Evolutionary conservation across 2,888 invertebrate genomes (phyloP).

Genomic region (Dicranocentrus wangi): DNA sequence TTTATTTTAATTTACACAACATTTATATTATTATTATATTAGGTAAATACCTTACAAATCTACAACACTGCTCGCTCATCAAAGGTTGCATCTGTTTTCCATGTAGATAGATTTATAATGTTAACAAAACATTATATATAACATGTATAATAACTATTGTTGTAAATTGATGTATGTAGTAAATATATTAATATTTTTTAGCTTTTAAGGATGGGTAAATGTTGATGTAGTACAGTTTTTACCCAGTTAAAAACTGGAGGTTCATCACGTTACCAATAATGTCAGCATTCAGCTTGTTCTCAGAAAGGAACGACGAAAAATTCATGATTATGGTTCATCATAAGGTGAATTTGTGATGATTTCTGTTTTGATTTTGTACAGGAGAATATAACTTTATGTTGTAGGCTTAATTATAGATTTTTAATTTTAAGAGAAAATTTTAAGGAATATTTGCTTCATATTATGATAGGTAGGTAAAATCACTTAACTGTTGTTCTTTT

Average conservation of each 20-base stretch:
- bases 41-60: no score
- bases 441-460: neutral
- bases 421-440: slow-evolving; percentile 1
- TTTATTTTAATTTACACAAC: no score
- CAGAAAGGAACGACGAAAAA: slow-evolving; percentile 50
- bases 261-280: slow-evolving; percentile 41
- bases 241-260: neutral
- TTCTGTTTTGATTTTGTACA: slow-evolving; percentile 52
- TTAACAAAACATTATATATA: slow-evolving; percentile 29
- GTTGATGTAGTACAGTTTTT: slow-evolving; percentile 13
- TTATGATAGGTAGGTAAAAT: neutral
- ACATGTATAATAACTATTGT: neutral
- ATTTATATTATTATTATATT: no score
- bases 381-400: slow-evolving; percentile 2
- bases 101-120: slow-evolving; percentile 42
- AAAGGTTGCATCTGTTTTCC: slow-evolving; percentile 64
- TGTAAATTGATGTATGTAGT: neutral
- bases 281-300: slow-evolving; percentile 64
- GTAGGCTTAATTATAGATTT: neutral
- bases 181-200: slow-evolving; percentile 13
- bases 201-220: slow-evolving; percentile 54
- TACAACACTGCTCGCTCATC: slow-evolving; percentile 48
- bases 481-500: neutral
- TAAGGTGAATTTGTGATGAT: slow-evolving; percentile 59
- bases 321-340: slow-evolving; percentile 48